A percentile compares a stretch with the other conserved stretches of the same genome.
phyloP scores from a whole-genome alignment of 2,113 vertebrate species.

The Ranitomeya imitator region DNA sequence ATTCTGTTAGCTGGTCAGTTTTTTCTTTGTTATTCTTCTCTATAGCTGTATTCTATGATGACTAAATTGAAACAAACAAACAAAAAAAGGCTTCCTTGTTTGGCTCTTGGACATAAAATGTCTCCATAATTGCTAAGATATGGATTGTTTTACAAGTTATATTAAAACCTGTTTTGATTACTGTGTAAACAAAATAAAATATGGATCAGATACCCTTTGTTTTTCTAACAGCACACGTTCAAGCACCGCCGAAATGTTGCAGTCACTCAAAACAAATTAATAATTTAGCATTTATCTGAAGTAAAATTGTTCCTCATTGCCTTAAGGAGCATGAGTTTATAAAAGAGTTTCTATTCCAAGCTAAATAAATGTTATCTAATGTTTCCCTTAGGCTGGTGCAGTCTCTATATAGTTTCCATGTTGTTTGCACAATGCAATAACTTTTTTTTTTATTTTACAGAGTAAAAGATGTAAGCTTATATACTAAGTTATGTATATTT shows the following conservation, averaged over 20 bases:
- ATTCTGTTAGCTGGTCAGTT: too few relatives aligned
- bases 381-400: conserved; percentile 41
- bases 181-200: background rate
- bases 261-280: conserved; percentile 52
- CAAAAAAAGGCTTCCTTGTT: background rate
- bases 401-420: conserved; percentile 19
- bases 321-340: conserved; percentile 49
- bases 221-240: conserved; percentile 26
- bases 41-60: background rate
- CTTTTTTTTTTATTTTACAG: background rate
- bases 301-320: conserved; percentile 49
- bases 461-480: background rate
- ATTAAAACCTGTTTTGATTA: conserved; percentile 17
- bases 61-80: background rate
- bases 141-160: background rate
- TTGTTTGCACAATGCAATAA: background rate
- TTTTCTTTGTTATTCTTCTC: too few relatives aligned
- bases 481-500: too few relatives aligned
- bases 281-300: conserved; percentile 60
- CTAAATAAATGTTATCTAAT: conserved; percentile 54
- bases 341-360: conserved; percentile 51
- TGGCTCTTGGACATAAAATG: background rate
- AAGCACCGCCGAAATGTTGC: conserved; percentile 1
- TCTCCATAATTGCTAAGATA: background rate
- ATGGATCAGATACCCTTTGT: conserved; percentile 21